Conservation (phyloP, 2,888 invertebrate genomes). For the Ephialtes manifestator region DNA sequence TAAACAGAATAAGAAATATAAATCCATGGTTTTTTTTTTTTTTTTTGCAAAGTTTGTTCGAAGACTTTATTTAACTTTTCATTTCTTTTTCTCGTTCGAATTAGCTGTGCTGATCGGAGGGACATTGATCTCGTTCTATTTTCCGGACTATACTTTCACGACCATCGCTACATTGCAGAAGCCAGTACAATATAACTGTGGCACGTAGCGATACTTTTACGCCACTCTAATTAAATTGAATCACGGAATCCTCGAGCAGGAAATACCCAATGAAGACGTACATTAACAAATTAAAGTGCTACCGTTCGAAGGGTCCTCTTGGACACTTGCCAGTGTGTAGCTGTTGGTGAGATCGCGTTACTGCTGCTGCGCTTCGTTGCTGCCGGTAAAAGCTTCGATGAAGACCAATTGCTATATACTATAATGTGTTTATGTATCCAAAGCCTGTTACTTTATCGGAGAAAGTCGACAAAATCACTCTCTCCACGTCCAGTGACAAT, state of each 20-base stretch:
- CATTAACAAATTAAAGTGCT: slow-evolving; percentile 83
- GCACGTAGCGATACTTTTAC: slow-evolving; percentile 75
- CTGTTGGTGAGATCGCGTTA: slow-evolving; percentile 10
- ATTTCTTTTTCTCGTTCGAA: slow-evolving; percentile 1
- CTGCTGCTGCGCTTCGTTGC: background rate
- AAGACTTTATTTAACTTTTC: background rate
- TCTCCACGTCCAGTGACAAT: background rate
- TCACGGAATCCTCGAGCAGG: slow-evolving; percentile 81
- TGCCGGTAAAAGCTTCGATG: slow-evolving; percentile 47
- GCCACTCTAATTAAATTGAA: slow-evolving; percentile 82
- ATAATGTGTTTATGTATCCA: background rate
- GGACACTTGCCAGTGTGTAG: slow-evolving; percentile 78
- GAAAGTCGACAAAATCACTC: background rate
- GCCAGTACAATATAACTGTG: background rate
- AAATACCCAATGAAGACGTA: slow-evolving; percentile 83
- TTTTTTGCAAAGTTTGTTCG: background rate
- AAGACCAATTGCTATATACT: slow-evolving; percentile 16
- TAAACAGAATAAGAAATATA: background rate
- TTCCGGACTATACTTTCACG: slow-evolving; percentile 7
- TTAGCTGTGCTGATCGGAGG: background rate
- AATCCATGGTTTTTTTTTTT: background rate
- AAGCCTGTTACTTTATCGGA: background rate
- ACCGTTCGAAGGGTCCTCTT: slow-evolving; percentile 77
- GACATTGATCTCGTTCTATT: slow-evolving; percentile 27
- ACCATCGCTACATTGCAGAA: background rate